Base-by-base conservation (phyloP, 2,888 invertebrate species). In the Capitulum mitella region DNA sequence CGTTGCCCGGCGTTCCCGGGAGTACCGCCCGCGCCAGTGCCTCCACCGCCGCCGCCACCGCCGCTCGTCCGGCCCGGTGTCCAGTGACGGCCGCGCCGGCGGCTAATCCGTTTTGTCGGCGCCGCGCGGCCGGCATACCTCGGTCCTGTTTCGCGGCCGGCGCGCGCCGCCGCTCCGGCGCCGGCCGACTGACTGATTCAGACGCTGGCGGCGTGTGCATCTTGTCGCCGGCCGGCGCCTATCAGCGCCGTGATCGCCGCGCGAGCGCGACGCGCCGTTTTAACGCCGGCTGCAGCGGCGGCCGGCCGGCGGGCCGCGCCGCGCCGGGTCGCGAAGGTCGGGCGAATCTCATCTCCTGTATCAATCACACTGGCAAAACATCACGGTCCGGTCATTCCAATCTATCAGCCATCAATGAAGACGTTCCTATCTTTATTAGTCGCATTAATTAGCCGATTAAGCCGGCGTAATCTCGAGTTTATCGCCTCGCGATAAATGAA, bases 401-500 rank as follows among this genome's bases (percentile, higher is more conserved):
- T 70, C 70, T 29, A 29, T 70, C 70, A 70, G 70, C 37, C 70
- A 70, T 70, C 70, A 70, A 40, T 70, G 70, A 70, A 40, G 37
- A 40, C 70, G 70, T 40, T 40, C 5, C 70, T 16, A 37, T 70
- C 70, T 70, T 70, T 70, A 70, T 70, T 70, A 70, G 70, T 8
- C 6, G 40, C 70, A 70, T 70, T 70, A 70, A 70, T 70, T 40
- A 70, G 70, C 70, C 70, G 70, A 70, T 70, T 70, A 70, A 70
- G 37, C 26, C 26, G 70, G 37, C 22, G 70, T 40, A 70, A 70
- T 70, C 70, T 70, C 19, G 70, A 40, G 70, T 40, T 70, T 70
- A 70, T 70, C 70, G 70, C 26, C 70, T 29, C 40, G 26, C 70
- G 26, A 70, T 40, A 70, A 29, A 70, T 70, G 40, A 26, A 70